Percentiles rank a stretch among this genome's conserved stretches.
These are phyloP conservation scores for Oreochromis aureus DNA, from an alignment of 2,113 vertebrate genomes.

Conservation along the genomic window DNA sequence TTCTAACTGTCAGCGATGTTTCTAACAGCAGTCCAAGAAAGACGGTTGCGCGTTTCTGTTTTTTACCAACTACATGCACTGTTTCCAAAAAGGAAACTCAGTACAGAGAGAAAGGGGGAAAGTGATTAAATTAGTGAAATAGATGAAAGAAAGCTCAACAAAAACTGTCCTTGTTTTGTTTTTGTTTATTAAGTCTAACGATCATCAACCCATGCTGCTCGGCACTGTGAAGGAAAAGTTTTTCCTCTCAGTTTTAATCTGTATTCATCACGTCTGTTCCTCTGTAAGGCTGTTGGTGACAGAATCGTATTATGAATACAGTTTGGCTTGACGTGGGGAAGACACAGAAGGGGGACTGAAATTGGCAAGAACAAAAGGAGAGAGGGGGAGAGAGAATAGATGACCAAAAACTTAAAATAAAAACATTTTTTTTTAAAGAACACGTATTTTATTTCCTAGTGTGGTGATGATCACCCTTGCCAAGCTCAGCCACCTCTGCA, in stretches of 20 bases:
- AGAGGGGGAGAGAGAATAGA: neutral
- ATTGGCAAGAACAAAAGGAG: neutral
- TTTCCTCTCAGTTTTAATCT: neutral
- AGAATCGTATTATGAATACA: neutral
- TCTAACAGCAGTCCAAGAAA: neutral
- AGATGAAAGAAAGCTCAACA: neutral
- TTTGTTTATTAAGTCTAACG: neutral
- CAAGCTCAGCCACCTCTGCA: neutral
- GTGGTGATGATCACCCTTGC: neutral
- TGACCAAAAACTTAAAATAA: neutral
- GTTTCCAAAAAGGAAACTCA: neutral
- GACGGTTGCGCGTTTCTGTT: neutral
- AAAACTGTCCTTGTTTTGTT: neutral
- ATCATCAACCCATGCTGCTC: neutral
- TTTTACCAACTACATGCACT: neutral
- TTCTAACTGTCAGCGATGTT: fast-evolving
- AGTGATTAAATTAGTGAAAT: neutral
- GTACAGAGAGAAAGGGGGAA: neutral
- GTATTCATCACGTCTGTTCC: neutral
- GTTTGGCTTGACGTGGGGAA: neutral
- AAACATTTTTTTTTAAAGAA: neutral
- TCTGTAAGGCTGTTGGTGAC: neutral
- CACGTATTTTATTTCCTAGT: neutral
- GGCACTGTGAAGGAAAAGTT: neutral
- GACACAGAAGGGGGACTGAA: neutral